Evolutionary conservation across 2,888 invertebrate genomes (phyloP).

Genomic region (Drosophila austrosaltans): DNA sequence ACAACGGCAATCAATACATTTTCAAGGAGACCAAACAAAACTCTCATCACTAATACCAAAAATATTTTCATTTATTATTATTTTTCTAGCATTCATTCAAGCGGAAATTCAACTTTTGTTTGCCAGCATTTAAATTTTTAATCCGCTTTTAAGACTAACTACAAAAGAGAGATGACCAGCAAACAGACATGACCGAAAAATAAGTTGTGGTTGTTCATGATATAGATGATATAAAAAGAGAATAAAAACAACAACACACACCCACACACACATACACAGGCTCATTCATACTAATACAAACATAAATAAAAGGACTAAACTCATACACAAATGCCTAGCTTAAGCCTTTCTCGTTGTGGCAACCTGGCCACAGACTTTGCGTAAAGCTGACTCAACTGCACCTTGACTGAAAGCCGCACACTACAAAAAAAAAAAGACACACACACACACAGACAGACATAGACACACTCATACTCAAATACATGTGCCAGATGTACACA

Average conservation of each 20-base stretch:
- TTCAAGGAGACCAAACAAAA: neutral
- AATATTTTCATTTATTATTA: neutral
- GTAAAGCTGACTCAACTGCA: constrained; percentile 20
- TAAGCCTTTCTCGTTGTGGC: constrained; percentile 16
- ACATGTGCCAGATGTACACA: constrained; percentile 21
- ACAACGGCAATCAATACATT: neutral
- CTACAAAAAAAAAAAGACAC: neutral
- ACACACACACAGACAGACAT: constrained; percentile 25
- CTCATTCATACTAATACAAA: neutral
- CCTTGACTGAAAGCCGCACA: constrained; percentile 23
- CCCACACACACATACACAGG: constrained; percentile 15
- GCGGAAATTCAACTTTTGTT: neutral
- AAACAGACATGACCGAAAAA: constrained; percentile 40
- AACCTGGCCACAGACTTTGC: constrained; percentile 14
- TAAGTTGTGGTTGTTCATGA: constrained; percentile 49
- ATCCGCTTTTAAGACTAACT: constrained; percentile 43
- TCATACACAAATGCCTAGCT: constrained; percentile 14
- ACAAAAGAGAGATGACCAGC: constrained; percentile 32
- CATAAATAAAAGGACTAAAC: constrained; percentile 14
- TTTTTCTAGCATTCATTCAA: neutral
- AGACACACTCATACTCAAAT: constrained; percentile 29
- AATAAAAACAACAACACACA: neutral
- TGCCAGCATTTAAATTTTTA: constrained; percentile 38
- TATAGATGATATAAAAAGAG: constrained; percentile 35
- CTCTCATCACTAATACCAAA: neutral